Base-by-base conservation (phyloP, 2,888 invertebrate genomes). In the Apamea monoglypha region DNA sequence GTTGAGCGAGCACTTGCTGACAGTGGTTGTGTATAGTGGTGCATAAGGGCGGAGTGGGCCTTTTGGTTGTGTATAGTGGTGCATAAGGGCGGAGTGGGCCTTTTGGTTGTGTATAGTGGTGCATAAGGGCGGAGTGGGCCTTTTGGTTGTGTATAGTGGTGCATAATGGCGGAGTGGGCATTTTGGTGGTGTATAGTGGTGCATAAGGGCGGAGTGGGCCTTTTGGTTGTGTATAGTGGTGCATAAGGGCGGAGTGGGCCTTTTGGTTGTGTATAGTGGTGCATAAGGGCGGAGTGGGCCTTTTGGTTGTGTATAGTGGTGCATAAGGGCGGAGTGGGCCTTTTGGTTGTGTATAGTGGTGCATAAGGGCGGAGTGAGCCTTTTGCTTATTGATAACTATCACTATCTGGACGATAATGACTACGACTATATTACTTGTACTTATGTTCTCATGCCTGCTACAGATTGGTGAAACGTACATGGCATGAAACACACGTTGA, bases 1-100 rank as follows among this genome's bases (percentile, higher is more conserved):
- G 85, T 85, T 77, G 85, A 74, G 18, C 53, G 68, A 68, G 69
- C 40, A 2, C 53, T 44, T 40, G 40, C 18, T 16, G 72, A 67
- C 44, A 12, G 44, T 32, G 78, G 14, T 7, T n/a, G 53, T 50
- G 47, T 40, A 14, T 25, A 21, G 12, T 36, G 18, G n/a, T n/a
- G n/a, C n/a, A n/a, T n/a, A n/a, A n/a, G n/a, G n/a, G 10, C 25
- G 1, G 14, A 63, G 14, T 7, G 14, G 50, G 18, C 53, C 18
- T 53, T 18, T 29, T 25, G 25, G n/a, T n/a, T n/a, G n/a, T n/a
- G n/a, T n/a, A n/a, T n/a, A n/a, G n/a, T n/a, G n/a, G n/a, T n/a
- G n/a, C n/a, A n/a, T n/a, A n/a, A n/a, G n/a, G n/a, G 10, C 25
- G 1, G 14, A 63, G 14, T 7, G 14, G 50, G 18, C 53, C 18